Evolutionary conservation across 2,888 invertebrate species (phyloP).

Genomic region (Hemicrepidius hirtus): DNA sequence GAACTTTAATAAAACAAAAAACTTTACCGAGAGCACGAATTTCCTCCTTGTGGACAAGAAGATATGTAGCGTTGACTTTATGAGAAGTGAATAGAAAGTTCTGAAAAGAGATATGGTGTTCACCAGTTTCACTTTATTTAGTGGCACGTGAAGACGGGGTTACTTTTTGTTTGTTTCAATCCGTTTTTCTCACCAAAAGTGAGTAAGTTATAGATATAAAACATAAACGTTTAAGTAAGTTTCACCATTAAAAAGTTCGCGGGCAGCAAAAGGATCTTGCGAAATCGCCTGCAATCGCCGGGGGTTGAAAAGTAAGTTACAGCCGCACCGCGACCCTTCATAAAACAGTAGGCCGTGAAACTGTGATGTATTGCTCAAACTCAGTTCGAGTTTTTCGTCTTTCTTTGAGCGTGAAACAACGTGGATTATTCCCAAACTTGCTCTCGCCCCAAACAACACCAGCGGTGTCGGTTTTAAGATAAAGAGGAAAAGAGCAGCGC

Average conservation of each 20-base stretch:
- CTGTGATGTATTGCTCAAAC: conserved; percentile 42
- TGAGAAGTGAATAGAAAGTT: conserved; percentile 12
- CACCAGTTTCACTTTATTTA: conserved; percentile 10
- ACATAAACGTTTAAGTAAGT: conserved; percentile 45
- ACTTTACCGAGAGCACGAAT: too few species aligned
- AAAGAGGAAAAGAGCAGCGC: not conserved
- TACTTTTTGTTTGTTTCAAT: conserved; percentile 13
- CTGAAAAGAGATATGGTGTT: not conserved
- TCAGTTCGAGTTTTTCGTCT: conserved; percentile 38
- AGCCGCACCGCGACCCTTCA: conserved; percentile 53
- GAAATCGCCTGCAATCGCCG: conserved; percentile 46
- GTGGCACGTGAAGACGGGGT: conserved; percentile 5
- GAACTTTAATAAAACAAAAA: too few species aligned
- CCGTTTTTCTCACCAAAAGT: conserved; percentile 24
- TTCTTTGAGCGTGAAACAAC: conserved; percentile 35
- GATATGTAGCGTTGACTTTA: conserved; percentile 10
- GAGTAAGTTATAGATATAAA: conserved; percentile 36
- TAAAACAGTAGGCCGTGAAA: conserved; percentile 50
- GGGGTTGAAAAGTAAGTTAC: conserved; percentile 47
- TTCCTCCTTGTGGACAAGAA: not conserved
- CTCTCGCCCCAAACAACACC: conserved; percentile 16
- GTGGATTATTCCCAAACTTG: conserved; percentile 28
- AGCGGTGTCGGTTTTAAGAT: conserved; percentile 14
- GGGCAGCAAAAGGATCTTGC: conserved; percentile 38
- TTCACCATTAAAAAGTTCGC: conserved; percentile 47